Evolutionary conservation across 2,113 vertebrate species (phyloP).

Genomic region (Tragelaphus strepsiceros): DNA sequence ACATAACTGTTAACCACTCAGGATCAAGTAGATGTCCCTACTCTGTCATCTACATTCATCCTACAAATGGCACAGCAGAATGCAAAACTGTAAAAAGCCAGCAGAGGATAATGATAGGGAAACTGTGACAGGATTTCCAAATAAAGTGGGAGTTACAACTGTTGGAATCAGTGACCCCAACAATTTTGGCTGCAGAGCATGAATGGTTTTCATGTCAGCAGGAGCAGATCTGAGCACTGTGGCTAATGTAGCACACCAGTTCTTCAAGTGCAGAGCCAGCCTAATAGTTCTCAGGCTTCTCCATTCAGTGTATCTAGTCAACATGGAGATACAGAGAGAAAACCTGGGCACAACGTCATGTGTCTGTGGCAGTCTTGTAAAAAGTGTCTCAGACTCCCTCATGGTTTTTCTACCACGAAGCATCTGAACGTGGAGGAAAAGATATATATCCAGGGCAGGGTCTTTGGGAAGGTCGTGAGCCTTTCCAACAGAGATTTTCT

Average conservation of each 20-base stretch:
- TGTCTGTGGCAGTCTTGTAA: slow-evolving; percentile 99
- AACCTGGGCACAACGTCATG: slow-evolving; percentile 98
- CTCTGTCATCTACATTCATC: slow-evolving; percentile 80
- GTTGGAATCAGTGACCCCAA: slow-evolving; percentile 99
- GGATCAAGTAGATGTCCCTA: slow-evolving; percentile 73
- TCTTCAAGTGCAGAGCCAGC: slow-evolving; percentile 82
- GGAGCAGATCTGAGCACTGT: slow-evolving; percentile 98
- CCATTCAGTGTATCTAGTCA: slow-evolving; percentile 82
- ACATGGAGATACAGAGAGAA: slow-evolving; percentile 87
- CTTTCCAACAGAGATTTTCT: slow-evolving; percentile 96
- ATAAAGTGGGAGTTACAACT: slow-evolving; percentile 97
- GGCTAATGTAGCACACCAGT: slow-evolving; percentile 97
- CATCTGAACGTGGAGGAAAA: slow-evolving; percentile 94
- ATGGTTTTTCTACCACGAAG: slow-evolving; percentile 97
- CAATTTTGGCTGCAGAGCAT: slow-evolving; percentile 95
- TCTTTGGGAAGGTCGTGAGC: slow-evolving; percentile 97
- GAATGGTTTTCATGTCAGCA: slow-evolving; percentile 98
- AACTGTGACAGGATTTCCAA: slow-evolving; percentile 91
- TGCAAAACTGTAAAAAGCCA: slow-evolving; percentile 92
- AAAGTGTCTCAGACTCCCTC: slow-evolving; percentile 98
- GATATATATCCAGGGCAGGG: slow-evolving; percentile 93
- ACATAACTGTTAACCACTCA: slow-evolving; percentile 84
- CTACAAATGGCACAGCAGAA: slow-evolving; percentile 92
- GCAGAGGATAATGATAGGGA: slow-evolving; percentile 91
- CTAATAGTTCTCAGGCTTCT: slow-evolving; percentile 84